These are phyloP conservation scores for Aspiorhynchus laticeps DNA, from an alignment of 2,113 vertebrate genomes.

Conservation along the genomic window DNA sequence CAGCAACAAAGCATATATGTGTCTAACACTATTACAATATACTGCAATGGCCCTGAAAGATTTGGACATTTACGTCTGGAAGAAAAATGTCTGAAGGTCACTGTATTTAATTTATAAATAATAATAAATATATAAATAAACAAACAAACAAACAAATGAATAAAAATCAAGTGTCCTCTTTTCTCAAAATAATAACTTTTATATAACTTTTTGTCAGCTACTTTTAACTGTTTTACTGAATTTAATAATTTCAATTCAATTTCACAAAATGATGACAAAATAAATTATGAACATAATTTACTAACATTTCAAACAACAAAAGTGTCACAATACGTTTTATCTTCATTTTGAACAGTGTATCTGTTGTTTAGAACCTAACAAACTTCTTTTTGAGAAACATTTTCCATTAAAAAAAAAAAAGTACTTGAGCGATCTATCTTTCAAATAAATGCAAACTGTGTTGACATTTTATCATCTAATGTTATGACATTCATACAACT, in stretches of 20 bases:
- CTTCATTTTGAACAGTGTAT: background rate
- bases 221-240: background rate
- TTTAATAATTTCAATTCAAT: no score
- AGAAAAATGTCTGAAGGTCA: no score
- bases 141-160: background rate
- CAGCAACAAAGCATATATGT: background rate
- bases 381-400: background rate
- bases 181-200: background rate
- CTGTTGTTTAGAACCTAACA: background rate
- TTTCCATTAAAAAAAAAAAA: background rate
- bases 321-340: background rate
- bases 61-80: background rate
- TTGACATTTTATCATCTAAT: background rate
- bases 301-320: background rate
- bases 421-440: background rate
- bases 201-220: background rate
- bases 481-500: background rate
- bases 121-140: no score
- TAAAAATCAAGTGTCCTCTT: background rate
- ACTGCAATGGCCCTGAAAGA: background rate
- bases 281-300: background rate
- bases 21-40: background rate
- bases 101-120: no score
- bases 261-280: background rate
- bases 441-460: background rate